A percentile compares a stretch with the other conserved stretches of the same genome.
Evolutionary conservation across 2,113 vertebrate genomes (phyloP).

Genomic region (Merops nubicus): DNA sequence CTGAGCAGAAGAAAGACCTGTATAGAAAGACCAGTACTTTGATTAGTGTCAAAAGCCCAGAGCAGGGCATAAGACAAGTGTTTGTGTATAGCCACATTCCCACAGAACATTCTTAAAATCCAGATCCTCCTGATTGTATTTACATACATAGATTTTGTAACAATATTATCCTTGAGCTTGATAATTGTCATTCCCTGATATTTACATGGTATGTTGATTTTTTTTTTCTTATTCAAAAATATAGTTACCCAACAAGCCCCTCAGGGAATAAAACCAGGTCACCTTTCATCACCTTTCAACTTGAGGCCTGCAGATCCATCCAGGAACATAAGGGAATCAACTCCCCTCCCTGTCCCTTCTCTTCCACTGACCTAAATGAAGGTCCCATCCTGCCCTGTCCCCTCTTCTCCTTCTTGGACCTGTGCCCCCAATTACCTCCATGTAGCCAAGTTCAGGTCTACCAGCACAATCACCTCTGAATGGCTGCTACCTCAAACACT

Average conservation of each 20-base stretch:
- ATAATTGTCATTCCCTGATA: neutral
- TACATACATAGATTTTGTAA: neutral
- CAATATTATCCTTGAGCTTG: neutral
- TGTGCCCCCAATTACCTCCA: neutral
- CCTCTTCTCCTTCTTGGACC: neutral
- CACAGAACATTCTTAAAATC: neutral
- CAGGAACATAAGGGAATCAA: neutral
- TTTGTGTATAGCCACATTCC: rapidly evolving
- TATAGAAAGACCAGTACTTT: neutral
- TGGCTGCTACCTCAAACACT: neutral
- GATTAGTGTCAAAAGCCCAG: neutral
- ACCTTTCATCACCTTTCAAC: neutral
- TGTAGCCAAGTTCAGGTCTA: neutral
- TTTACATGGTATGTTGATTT: rapidly evolving
- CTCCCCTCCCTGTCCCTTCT: neutral
- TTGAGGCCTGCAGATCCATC: neutral
- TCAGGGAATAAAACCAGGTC: neutral
- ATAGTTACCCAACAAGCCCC: neutral
- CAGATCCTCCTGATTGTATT: rapidly evolving
- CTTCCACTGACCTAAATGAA: neutral
- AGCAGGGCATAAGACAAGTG: neutral
- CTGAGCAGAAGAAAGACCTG: neutral
- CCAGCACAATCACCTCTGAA: neutral
- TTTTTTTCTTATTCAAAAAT: neutral
- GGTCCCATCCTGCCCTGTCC: neutral